Evolutionary conservation across 2,888 invertebrate genomes (phyloP), one percentile per base, ranked within the genome.

Genomic region (Caenorhabditis parvicauda): DNA sequence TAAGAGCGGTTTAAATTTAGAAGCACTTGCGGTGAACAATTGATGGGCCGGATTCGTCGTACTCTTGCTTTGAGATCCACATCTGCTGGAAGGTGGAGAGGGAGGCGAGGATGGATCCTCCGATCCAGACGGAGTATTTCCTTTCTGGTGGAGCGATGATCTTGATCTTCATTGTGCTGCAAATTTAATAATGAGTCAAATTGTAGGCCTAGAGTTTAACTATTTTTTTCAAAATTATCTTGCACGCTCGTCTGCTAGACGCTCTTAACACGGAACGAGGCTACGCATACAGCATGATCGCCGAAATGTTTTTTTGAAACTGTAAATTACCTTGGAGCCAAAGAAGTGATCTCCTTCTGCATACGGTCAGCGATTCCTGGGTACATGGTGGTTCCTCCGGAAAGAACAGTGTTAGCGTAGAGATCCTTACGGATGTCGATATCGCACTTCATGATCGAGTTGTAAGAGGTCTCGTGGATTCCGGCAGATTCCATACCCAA

Each of bases 81-180:
- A 92, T 91, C 83, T 89, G 90, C 82, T 90, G 90, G 87, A 91
- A 89, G 82, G 90, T 89, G 82, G 89, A 89, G 77, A 93, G 85
- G 5, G 91, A 91, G 54, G 92, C 92, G 82, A 94, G 86, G 86
- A 94, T 93, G 83, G 93, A 93, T 75, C 93, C 93, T 83, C 93
- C 93, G 87, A 94, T 93, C 93, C 93, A 93, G 76, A 93, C 92
- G 82, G 92, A 92, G 87, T 93, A 93, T 85, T 93, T 93, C 83
- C 93, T 88, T 87, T 93, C 93, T 69, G 92, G 79, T 90, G 79
- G 79, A 43, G 79, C 79, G 66, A 80, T 80, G 72, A 79, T 79
- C 69, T 79, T 79, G 82, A 87, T 86, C 82, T 87, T 87, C 86
- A 87, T 87, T 47, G 87, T 87, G 73, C 67, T 70, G 59, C 54